phyloP scores from a whole-genome alignment of 1,140 invertebrate genomes.

The Medauroidea extradentata region DNA sequence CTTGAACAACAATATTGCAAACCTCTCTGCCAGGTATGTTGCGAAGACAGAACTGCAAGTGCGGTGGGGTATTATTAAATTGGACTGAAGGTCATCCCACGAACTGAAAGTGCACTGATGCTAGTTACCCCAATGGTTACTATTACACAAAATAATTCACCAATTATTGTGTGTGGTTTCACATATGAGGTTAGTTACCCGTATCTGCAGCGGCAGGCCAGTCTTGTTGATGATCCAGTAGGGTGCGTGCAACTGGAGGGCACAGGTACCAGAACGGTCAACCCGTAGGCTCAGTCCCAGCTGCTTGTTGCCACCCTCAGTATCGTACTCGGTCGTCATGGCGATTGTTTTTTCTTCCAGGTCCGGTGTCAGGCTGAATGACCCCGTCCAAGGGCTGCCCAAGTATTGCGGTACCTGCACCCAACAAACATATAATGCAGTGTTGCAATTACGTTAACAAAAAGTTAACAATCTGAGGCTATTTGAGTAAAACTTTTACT shows the following conservation, averaged over 20 bases:
- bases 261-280: conserved; percentile 53
- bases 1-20: too few species aligned
- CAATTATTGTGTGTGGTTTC: neutral
- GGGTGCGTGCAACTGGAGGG: conserved; percentile 70
- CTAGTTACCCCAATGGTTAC: too few species aligned
- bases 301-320: conserved; percentile 59
- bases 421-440: too few species aligned
- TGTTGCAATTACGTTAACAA: too few species aligned
- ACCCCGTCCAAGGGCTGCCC: conserved; percentile 64
- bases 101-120: too few species aligned
- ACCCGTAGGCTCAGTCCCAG: conserved; percentile 62
- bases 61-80: too few species aligned
- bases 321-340: conserved; percentile 62
- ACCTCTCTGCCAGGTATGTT: too few species aligned
- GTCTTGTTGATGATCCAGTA: conserved; percentile 94
- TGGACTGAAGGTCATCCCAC: too few species aligned
- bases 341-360: conserved; percentile 61
- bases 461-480: too few species aligned
- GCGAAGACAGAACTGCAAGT: too few species aligned
- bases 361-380: conserved; percentile 61
- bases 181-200: conserved; percentile 48
- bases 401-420: conserved; percentile 58
- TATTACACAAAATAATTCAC: conserved; percentile 6
- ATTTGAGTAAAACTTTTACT: too few species aligned
- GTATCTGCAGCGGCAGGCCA: conserved; percentile 67